These are phyloP conservation scores for Cheilosia scutellata DNA, from an alignment of 2,888 invertebrate species.

Conservation along the genomic window DNA sequence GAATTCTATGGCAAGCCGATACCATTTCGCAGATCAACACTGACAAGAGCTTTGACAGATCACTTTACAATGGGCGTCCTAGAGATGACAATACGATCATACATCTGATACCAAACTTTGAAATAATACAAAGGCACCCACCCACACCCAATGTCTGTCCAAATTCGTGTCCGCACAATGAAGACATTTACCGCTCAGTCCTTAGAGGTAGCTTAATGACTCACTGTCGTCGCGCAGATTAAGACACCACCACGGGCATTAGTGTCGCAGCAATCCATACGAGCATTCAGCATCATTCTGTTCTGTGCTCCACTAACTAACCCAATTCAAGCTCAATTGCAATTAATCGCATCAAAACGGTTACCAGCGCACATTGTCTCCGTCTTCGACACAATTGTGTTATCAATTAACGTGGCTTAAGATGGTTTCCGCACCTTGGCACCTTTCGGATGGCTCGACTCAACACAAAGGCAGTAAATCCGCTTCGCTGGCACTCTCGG, in stretches of 20 bases:
- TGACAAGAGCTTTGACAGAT: no score
- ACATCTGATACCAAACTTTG: no score
- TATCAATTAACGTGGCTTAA: slow-evolving; percentile 74
- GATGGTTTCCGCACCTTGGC: slow-evolving; percentile 74
- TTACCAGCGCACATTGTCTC: slow-evolving; percentile 41
- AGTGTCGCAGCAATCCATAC: background rate
- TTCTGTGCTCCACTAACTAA: slow-evolving; percentile 51
- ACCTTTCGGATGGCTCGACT: slow-evolving; percentile 55
- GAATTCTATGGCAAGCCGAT: no score
- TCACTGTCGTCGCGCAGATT: background rate
- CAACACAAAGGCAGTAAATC: slow-evolving; percentile 69
- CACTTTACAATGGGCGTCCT: no score
- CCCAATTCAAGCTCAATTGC: slow-evolving; percentile 73
- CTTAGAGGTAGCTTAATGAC: no score
- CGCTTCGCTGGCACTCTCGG: slow-evolving; percentile 52
- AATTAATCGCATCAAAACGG: slow-evolving; percentile 73
- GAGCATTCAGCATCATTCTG: background rate
- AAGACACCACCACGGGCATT: background rate
- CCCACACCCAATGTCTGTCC: no score
- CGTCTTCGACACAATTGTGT: slow-evolving; percentile 66
- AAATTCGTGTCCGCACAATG: no score
- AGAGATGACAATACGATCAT: no score
- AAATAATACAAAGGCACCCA: no score
- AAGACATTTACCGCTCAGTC: no score
- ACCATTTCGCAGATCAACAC: no score